Evolutionary conservation across 1,140 invertebrate genomes (phyloP), one percentile per base, ranked within the genome.

Genomic region (Hycleus phaleratus): DNA sequence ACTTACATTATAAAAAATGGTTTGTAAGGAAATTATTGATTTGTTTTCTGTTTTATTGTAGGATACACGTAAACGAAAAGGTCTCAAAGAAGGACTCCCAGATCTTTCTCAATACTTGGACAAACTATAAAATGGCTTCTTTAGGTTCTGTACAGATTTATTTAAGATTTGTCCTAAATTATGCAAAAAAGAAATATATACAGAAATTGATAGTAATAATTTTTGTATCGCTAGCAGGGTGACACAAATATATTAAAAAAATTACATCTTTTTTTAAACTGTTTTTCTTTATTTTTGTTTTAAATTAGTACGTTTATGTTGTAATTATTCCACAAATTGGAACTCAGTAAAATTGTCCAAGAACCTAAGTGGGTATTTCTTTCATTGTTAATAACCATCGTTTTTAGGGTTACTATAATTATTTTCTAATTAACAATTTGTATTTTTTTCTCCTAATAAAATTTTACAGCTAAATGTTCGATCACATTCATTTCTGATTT

Each of bases 61-160:
- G 84, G 94, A 95, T 50, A 98, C 93, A 60, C 90, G 97, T 76
- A 99, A 99, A 80, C 88, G 97, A 76, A 99, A 99, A 84, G 97
- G 97, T 79, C 82, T 99, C 69, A 98, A 98, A 78, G 96, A 98
- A 75, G 93, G 93, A 77, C 81, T 97, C 62, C 95, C 95, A 68
- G 92, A 95, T 72, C 79, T 97, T 71, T 75, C 84, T 69, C 86
- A 91, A 81, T 98, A 96, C 76, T 81, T 95, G 75, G 95, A 95
- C 79, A 95, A 94, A 82, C 82, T 94, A 85, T 94, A 94, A 93
- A 79, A 76, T 49, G 25, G 58, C 46, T 56, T 52, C 64, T 59
- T 46, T 56, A 67, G 64, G 54, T 66, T 68, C 49, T 67, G 67
- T 68, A 68, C 65, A 67, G 62, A 65, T 63, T 18, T 60, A 66